Base-by-base conservation (phyloP, 2,113 vertebrate genomes). In the Dromaius novaehollandiae region DNA sequence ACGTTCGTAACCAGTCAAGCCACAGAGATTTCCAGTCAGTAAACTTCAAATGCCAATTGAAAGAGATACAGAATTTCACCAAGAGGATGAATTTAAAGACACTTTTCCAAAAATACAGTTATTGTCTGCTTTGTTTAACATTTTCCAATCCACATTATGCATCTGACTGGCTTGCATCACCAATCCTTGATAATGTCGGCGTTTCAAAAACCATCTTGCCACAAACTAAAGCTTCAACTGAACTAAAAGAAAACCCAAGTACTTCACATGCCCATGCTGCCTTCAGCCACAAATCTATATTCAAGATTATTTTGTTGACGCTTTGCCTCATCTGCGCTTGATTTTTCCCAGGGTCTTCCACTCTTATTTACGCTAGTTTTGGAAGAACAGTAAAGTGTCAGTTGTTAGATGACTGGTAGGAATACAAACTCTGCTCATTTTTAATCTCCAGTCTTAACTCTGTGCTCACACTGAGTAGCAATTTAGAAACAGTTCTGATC, bases 1-100 rank as follows among this genome's bases (percentile, higher is more conserved):
- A 98, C 97, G 98, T 97, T 98, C 7, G 97, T 95, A 97, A 97
- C 96, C 96, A 98, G 96, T 97, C 96, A 94, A 96, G 86, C 84
- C 96, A 95, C 97, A 97, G 95, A 94, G 90, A 96, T 71, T 97
- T 97, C 95, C 95, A 95, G 96, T 88, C 86, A 14, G 93, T 77
- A 97, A 96, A 89, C 94, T 88, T 88, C 64, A 97, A 97, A 97
- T 17, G n/a, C 77, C 82, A 95, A 82, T 19, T 94, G 85, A 97
- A 95, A 95, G 90, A 92, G 78, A 92, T 55, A 86, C 76, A 83
- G 63, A 71, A 89, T 91, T 93, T 87, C 76, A 81, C 42, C 22
- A 81, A 50, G 61, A 58, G 87, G 85, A 94, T 32, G 19, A 95
- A 97, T 95, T 94, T 88, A 93, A 66, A 94, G 70, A 51, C 7